Conservation (phyloP, 1,140 invertebrate species). For the Globodera ellingtonae region DNA sequence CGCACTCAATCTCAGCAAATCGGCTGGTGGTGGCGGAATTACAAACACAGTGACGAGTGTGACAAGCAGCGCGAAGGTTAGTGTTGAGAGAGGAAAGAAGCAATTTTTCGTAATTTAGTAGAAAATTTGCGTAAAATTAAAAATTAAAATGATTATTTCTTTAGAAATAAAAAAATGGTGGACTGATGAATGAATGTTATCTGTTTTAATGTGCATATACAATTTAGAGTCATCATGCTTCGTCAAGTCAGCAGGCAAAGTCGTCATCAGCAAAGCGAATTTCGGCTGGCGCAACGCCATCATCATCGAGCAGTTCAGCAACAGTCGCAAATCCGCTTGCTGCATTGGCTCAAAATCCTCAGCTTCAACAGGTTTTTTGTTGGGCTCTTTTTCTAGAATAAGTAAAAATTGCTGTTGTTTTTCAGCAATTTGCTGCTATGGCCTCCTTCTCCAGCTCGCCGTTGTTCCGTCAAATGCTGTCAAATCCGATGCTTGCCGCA, state of each 20-base stretch:
- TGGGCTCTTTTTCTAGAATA: neutral
- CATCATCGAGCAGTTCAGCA: conserved; percentile 23
- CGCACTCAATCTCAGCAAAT: conserved; percentile 17
- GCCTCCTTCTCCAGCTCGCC: conserved; percentile 1
- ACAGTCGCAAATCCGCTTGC: conserved; percentile 22
- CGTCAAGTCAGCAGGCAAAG: neutral
- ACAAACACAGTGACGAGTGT: neutral
- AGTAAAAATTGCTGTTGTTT: neutral
- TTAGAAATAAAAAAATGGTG: neutral
- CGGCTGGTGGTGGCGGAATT: neutral
- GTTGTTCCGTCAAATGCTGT: neutral
- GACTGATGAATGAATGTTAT: neutral
- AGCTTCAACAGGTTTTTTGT: conserved; percentile 10
- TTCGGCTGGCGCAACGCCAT: neutral
- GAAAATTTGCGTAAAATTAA: too few relatives aligned
- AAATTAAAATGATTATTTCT: too few relatives aligned
- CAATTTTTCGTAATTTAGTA: too few relatives aligned
- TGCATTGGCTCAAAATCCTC: conserved; percentile 19
- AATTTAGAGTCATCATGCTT: neutral
- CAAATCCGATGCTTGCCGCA: neutral
- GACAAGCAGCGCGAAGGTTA: conserved; percentile 3
- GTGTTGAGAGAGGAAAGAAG: too few relatives aligned
- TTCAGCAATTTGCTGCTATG: conserved; percentile 28
- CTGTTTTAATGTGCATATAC: neutral
- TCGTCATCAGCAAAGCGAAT: conserved; percentile 9